Evolutionary conservation across 2,113 vertebrate species (phyloP), one percentile per base, ranked within the genome.

Genomic region (Nothocercus julius): DNA sequence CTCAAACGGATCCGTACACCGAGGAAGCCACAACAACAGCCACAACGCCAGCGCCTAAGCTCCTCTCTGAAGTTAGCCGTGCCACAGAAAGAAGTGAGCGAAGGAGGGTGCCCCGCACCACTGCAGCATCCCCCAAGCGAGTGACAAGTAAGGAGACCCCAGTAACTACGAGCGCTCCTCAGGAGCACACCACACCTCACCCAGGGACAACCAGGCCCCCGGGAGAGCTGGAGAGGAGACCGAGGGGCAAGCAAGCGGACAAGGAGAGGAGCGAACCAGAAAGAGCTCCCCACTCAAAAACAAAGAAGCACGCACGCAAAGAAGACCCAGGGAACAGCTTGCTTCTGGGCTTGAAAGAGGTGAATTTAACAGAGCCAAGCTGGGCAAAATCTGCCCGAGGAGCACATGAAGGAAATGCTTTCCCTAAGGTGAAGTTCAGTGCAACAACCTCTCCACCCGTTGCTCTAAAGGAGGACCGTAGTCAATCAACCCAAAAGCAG

Each of bases 281-380:
- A 51, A 94, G 96, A 93, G 92, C 90, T 59, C 79, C 97, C 22
- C 96, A 97, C 75, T 97, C 97, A 1, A 98, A 97, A 49, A 95
- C 91, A 27, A 97, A 97, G 69, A 97, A 95, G 79, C 94, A 94
- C 1, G 51, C 53, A 18, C 93, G 54, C 40, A 95, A 95, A 24
- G 36, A 90, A 25, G 95, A 90, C 61, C 42, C 58, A 9, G 56
- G 93, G 32, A 38, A 64, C 27, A 84, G 90, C 30, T 3, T 32
- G 54, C 53, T 58, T 30, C 42, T 87, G 66, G 77, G 16, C 53
- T 58, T 85, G 45, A 82, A 76, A 51, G 92, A 96, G 47, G 62
- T 28, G 45, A 93, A 95, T 18, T 68, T 87, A 28, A 85, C 74
- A 2, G 76, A 91, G 9, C 59, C 5, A 0, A 78, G 61, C 13